A percentile compares a stretch with the other conserved stretches of the same genome.
Evolutionary conservation across 2,113 vertebrate species (phyloP).

Genomic region (human (Homo sapiens)): GRCh38 chr3:137241001-137241500

Average conservation of each 20-base stretch:
- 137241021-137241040: constrained; percentile 6
- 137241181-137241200: neutral
- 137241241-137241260: neutral
- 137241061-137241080: neutral
- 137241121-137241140: neutral
- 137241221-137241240: neutral
- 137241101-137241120: neutral
- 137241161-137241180: neutral
- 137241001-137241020: neutral
- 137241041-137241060: neutral
- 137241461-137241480: neutral
- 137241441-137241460: neutral
- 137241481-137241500: neutral
- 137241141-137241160: neutral
- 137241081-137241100: neutral
- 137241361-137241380: neutral
- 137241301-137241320: neutral
- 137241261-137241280: neutral
- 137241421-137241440: neutral
- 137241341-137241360: neutral
- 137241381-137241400: neutral
- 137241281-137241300: neutral
- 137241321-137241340: neutral
- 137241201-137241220: neutral
- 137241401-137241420: neutral